Evolutionary conservation across 2,113 vertebrate species (phyloP), one percentile per base, ranked within the genome.

Genomic region (Lonchura striata): DNA sequence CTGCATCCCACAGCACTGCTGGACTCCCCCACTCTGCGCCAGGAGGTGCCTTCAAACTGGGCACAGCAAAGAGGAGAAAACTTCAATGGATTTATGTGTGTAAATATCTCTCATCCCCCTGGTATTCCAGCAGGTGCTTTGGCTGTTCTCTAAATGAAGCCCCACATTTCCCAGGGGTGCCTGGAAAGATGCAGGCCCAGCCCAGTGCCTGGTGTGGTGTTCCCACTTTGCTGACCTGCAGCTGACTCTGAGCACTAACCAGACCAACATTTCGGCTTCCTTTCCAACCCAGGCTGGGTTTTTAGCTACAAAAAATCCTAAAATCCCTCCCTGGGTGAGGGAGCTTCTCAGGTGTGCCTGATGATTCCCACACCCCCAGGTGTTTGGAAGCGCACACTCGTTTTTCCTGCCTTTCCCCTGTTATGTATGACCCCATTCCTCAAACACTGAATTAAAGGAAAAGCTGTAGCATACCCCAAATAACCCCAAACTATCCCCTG

Each of bases 51-150:
- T 42, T n/a, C 37, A 19, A 7, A n/a, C 37, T 9, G 22, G 56
- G 11, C 6, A 42, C 22, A 13, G 21, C 28, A 10, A 15, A 71
- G 33, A 35, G 33, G 66, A n/a, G 18, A 50, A 79, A 76, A 4
- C 24, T 23, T 33, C 0, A 0, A 2, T 0, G 1, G 9, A 2
- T 56, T 63, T 7, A 17, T 1, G 4, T 2, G 9, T 33, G 23
- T 6, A 11, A 63, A 47, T 7, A 27, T 25, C 52, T 31, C 82
- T 27, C 10, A 30, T 19, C 15, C 23, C 11, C 35, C 16, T 2
- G 2, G 4, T 1, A 9, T 15, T 52, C 35, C 76, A 15, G 2
- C 50, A 27, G 42, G 6, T 12, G 6, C 6, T 50, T 15, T 23
- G 33, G 86, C 14, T 47, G 21, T 3, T 64, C 33, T 23, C 49